Evolutionary conservation across 1,140 invertebrate genomes (phyloP).

Genomic region (Calephelis nemesis): DNA sequence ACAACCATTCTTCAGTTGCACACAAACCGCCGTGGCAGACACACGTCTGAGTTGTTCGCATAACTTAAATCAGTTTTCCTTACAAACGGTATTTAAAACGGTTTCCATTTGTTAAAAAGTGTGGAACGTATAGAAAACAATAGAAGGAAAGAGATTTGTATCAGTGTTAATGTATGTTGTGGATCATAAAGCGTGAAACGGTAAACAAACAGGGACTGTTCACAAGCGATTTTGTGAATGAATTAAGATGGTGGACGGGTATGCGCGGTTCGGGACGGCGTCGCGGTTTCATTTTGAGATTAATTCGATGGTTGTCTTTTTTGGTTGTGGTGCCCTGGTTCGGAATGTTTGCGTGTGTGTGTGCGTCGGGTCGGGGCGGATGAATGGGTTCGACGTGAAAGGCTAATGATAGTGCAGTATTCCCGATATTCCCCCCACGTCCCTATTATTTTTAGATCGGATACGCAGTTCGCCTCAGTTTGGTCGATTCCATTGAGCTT

Average conservation of each 20-base stretch:
- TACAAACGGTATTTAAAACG: constrained; percentile 51
- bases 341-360: constrained; percentile 40
- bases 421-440: constrained; percentile 47
- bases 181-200: constrained; percentile 51
- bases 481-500: constrained; percentile 35
- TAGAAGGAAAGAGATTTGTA: constrained; percentile 30
- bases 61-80: constrained; percentile 44
- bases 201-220: constrained; percentile 68
- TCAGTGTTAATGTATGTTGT: constrained; percentile 25
- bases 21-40: constrained; percentile 36
- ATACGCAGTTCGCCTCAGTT: constrained; percentile 30
- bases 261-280: constrained; percentile 48
- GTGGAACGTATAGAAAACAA: constrained; percentile 29
- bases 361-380: constrained; percentile 65
- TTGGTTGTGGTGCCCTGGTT: constrained; percentile 30
- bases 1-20: constrained; percentile 76
- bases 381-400: constrained; percentile 72
- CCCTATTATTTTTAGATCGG: constrained; percentile 68
- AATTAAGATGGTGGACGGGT: constrained; percentile 73
- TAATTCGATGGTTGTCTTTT: constrained; percentile 32
- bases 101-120: constrained; percentile 38
- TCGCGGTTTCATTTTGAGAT: constrained; percentile 45
- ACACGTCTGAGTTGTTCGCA: constrained; percentile 40
- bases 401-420: constrained; percentile 59
- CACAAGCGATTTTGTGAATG: constrained; percentile 75